Evolutionary conservation across 2,797 vertebrate species (phyloP).

Genomic region (Gastrophryne carolinensis): DNA sequence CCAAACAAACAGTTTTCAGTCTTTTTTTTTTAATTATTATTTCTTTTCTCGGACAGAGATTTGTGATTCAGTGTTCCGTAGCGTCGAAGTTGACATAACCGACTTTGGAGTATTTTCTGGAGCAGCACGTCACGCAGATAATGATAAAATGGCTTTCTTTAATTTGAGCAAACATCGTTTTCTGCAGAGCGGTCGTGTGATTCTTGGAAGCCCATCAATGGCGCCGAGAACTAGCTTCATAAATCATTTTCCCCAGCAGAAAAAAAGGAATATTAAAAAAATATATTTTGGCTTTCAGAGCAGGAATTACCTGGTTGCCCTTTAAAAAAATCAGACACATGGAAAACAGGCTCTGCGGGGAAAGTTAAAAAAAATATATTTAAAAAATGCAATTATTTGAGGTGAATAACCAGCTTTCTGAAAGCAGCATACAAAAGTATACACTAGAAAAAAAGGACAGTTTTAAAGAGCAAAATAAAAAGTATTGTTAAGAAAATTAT

Average conservation of each 20-base stretch:
- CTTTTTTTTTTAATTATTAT: too few relatives aligned
- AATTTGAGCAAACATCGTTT: conserved; percentile 45
- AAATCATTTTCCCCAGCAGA: conserved; percentile 35
- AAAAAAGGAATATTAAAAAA: conserved; percentile 14
- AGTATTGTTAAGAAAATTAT: too few relatives aligned
- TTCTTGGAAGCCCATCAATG: conserved; percentile 47
- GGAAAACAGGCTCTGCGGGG: conserved; percentile 1
- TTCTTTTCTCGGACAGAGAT: conserved; percentile 33
- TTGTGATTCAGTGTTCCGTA: conserved; percentile 14
- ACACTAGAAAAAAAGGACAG: too few relatives aligned
- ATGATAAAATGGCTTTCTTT: conserved; percentile 42
- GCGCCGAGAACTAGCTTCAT: conserved; percentile 13
- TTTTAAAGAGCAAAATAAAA: too few relatives aligned
- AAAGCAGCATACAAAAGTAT: too few relatives aligned
- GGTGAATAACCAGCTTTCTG: too few relatives aligned
- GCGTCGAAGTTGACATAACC: conserved; percentile 23
- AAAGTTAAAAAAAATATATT: conserved; percentile 3
- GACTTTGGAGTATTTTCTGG: conserved; percentile 55
- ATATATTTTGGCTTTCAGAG: conserved; percentile 15
- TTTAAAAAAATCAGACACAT: conserved; percentile 29
- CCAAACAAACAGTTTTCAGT: conserved; percentile 42
- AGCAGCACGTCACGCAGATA: conserved; percentile 20
- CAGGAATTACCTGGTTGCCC: conserved; percentile 20
- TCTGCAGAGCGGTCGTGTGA: conserved; percentile 44
- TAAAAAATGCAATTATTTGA: too few relatives aligned